Evolutionary conservation across 2,113 vertebrate species (phyloP).

Genomic region (Delphinapterus leucas): DNA sequence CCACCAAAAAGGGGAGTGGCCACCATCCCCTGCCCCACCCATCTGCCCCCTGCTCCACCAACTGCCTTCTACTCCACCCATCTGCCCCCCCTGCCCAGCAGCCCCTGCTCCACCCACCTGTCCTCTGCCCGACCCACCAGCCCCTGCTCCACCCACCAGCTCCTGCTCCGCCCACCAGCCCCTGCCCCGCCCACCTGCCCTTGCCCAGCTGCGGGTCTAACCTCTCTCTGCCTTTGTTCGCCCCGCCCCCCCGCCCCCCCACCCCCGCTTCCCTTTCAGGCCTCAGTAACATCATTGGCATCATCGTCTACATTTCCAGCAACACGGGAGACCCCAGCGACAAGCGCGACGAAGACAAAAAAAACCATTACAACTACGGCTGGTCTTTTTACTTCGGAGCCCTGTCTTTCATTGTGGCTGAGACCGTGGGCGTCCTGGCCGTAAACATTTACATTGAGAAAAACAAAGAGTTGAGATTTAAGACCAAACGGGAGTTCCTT

Average conservation of each 20-base stretch:
- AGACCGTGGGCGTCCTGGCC: constrained; percentile 95
- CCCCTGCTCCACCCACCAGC: neutral
- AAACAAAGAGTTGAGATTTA: constrained; percentile 95
- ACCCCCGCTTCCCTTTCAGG: constrained; percentile 81
- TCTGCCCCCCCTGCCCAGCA: too few species aligned
- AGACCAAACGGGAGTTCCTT: constrained; percentile 91
- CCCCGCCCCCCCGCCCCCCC: accelerated
- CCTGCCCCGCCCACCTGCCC: neutral
- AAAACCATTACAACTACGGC: constrained; percentile 96
- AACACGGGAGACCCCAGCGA: constrained; percentile 96
- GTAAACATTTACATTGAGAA: constrained; percentile 99
- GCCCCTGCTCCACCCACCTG: neutral
- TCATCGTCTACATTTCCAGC: constrained; percentile 99
- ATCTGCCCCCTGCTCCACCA: accelerated
- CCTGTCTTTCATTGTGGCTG: constrained; percentile 96
- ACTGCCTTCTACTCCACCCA: neutral
- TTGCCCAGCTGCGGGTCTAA: neutral
- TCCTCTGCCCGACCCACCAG: accelerated
- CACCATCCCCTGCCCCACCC: neutral
- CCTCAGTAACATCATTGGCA: constrained; percentile 98
- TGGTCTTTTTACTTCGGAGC: constrained; percentile 99
- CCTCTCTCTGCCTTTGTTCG: neutral
- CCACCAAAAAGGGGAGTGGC: neutral
- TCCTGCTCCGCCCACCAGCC: neutral
- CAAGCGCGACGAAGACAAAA: constrained; percentile 96